Conservation (phyloP, 2,888 invertebrate genomes). For the Vanessa cardui region DNA sequence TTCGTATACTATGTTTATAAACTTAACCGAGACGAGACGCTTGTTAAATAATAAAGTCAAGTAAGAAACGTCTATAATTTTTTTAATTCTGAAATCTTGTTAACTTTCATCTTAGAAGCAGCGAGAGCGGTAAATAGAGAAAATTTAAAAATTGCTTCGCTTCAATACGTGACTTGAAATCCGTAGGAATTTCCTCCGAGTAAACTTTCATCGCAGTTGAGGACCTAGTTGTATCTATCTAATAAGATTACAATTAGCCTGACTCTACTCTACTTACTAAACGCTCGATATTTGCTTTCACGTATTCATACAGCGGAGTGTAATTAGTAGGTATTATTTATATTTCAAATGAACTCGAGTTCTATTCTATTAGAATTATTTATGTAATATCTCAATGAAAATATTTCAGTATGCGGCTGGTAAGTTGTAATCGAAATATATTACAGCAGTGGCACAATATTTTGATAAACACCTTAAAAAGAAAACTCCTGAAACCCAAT, state of each 20-base stretch:
- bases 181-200: constrained; percentile 21
- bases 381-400: too few relatives aligned
- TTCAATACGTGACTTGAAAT: constrained; percentile 34
- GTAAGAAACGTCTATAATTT: background rate
- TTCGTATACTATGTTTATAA: too few relatives aligned
- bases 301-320: background rate
- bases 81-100: constrained; percentile 6
- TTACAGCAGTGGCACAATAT: too few relatives aligned
- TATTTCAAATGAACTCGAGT: background rate
- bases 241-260: constrained; percentile 19
- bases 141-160: constrained; percentile 35
- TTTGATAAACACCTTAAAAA: too few relatives aligned
- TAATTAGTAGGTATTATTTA: background rate
- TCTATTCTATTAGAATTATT: too few relatives aligned
- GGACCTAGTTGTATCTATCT: constrained; percentile 14
- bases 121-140: constrained; percentile 28
- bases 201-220: constrained; percentile 14
- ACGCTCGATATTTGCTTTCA: constrained; percentile 1
- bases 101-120: constrained; percentile 21
- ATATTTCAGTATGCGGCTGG: too few relatives aligned
- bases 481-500: too few relatives aligned
- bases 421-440: too few relatives aligned
- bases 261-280: constrained; percentile 11
- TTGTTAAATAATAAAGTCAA: background rate
- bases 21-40: too few relatives aligned